These are phyloP conservation scores for Ochotona princeps DNA, from an alignment of 2,113 vertebrate genomes.

Conservation along the genomic window DNA sequence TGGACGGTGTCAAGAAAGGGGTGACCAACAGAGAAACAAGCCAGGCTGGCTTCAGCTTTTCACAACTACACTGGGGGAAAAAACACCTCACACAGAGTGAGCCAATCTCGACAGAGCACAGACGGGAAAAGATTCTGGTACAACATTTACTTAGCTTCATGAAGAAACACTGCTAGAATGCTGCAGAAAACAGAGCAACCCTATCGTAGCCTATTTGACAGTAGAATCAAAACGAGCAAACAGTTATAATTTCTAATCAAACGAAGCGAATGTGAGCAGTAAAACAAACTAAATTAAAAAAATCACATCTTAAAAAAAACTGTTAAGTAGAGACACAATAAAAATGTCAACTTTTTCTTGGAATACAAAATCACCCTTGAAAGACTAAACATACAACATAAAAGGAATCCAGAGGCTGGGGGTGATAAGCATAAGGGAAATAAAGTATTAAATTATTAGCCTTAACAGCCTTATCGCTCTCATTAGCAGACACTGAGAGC, in stretches of 20 bases:
- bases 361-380: neutral
- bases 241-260: neutral
- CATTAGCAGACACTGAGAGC: constrained; percentile 46
- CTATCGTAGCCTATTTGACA: neutral
- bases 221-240: neutral
- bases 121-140: neutral
- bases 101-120: neutral
- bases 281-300: neutral
- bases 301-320: neutral
- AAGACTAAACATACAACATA: constrained; percentile 1
- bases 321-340: neutral
- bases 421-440: neutral
- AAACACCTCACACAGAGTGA: neutral
- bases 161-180: neutral
- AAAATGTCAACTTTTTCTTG: neutral
- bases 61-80: fast-evolving
- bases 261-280: neutral
- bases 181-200: constrained; percentile 34
- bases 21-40: neutral
- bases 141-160: neutral
- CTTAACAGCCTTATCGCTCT: constrained; percentile 13
- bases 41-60: neutral
- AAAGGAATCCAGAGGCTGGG: neutral
- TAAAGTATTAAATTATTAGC: constrained; percentile 21
- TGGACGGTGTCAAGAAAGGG: neutral